Evolutionary conservation across 1,140 invertebrate genomes (phyloP).

Genomic region (Cataglyphis hispanica): DNA sequence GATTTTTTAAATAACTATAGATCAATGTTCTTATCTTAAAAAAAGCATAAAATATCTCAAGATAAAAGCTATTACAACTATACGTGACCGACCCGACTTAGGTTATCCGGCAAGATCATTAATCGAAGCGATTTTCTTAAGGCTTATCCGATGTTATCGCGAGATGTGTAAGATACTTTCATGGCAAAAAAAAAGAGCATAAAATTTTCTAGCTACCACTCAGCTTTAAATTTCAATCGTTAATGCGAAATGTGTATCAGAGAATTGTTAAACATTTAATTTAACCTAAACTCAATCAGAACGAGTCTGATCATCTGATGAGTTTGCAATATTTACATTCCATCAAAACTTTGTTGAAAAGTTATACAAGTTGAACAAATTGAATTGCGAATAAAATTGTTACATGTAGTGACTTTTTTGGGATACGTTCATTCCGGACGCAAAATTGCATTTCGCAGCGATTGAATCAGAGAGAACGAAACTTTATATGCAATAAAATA

Average conservation of each 20-base stretch:
- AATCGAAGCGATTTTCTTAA: slow-evolving; percentile 53
- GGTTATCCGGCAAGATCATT: slow-evolving; percentile 67
- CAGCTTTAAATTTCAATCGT: neutral
- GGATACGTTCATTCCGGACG: neutral
- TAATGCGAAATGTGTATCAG: neutral
- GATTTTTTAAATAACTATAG: neutral
- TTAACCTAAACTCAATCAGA: slow-evolving; percentile 19
- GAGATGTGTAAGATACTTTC: neutral
- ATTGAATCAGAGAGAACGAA: slow-evolving; percentile 10
- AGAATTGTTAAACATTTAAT: slow-evolving; percentile 17
- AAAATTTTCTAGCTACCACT: neutral
- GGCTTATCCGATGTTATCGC: slow-evolving; percentile 54
- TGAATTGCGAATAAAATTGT: slow-evolving; percentile 39
- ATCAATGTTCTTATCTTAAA: neutral
- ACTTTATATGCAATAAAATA: slow-evolving; percentile 21
- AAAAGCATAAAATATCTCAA: neutral
- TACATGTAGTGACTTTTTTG: slow-evolving; percentile 26
- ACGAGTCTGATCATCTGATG: neutral
- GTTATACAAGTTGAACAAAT: slow-evolving; percentile 43
- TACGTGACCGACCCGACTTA: slow-evolving; percentile 40
- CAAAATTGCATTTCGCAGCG: slow-evolving; percentile 44
- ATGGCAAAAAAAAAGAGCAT: neutral
- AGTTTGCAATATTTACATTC: neutral
- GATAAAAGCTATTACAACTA: slow-evolving; percentile 8
- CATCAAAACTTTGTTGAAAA: neutral